Evolutionary conservation across 2,797 vertebrate genomes (phyloP), one percentile per base, ranked within the genome.

Genomic region (Pantherophis vulpinus): DNA sequence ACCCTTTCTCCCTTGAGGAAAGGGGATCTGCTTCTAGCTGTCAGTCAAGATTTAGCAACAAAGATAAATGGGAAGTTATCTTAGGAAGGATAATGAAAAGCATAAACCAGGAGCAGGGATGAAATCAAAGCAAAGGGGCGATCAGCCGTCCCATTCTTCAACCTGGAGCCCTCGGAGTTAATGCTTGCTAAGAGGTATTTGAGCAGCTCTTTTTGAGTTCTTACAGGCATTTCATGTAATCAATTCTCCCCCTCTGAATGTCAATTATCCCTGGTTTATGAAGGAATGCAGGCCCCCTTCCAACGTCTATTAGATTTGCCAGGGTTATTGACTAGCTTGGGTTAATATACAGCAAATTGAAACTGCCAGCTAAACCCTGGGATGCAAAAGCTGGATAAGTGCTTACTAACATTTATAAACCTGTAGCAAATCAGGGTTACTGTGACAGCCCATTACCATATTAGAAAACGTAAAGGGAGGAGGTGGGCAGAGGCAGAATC

Each of bases 351-450:
- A 10, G 88, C 25, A 54, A 70, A 70, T 74, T 29, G 70, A 90
- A 90, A 87, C 20, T 54, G 32, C 59, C 13, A 37, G 88, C 59
- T 20, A 54, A 91, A 93, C 88, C 74, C 54, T 89, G 23, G n/a
- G 74, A 51, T 9, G 12, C 1, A 27, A 51, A 91, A 63, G 86
- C 63, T 23, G 20, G 90, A n/a, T 51, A 91, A 55, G 91, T 51
- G 88, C 29, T 32, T 87, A 92, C 79, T 87, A 90, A 93, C 86
- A 83, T 91, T 88, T 55, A 88, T 42, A 88, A 91, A 89, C 90
- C 16, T 74, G 42, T 37, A 83, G 86, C 63, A 83, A 91, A 88
- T 91, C 93, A 88, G n/a, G 63, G 55, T 83, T 88, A 79, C 61
- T 27, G 29, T 91, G 90, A 88, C 86, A 93, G 90, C 60, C 86